Conservation (phyloP, 2,113 vertebrate genomes). For the western clawed frog (Xenopus tropicalis) region DNA sequence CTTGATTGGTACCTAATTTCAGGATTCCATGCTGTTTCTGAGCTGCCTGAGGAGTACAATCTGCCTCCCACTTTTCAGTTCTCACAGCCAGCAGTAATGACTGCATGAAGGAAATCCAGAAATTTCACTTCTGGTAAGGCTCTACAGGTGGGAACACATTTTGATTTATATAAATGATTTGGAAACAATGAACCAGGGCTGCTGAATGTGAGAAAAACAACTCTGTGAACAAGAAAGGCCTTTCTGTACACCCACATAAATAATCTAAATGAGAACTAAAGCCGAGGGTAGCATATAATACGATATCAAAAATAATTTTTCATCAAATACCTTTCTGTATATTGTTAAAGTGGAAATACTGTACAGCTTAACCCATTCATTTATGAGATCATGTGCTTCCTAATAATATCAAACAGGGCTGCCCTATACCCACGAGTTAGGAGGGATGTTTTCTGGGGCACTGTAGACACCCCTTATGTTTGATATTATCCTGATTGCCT, state of each 20-base stretch:
- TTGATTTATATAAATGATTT: slow-evolving; percentile 9
- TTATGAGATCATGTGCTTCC: too few relatives aligned
- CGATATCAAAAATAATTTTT: neutral
- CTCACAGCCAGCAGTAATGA: slow-evolving; percentile 39
- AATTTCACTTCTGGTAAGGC: slow-evolving; percentile 1
- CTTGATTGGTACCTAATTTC: neutral
- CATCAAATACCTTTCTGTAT: too few relatives aligned
- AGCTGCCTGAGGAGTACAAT: neutral
- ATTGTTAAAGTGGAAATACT: too few relatives aligned
- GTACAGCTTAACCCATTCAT: too few relatives aligned
- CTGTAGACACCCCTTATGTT: too few relatives aligned
- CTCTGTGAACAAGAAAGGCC: neutral
- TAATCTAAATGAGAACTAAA: neutral
- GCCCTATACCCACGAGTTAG: too few relatives aligned
- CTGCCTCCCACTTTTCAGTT: slow-evolving; percentile 33
- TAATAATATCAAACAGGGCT: too few relatives aligned
- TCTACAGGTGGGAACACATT: slow-evolving; percentile 13
- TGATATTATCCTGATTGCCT: too few relatives aligned
- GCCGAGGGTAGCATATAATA: neutral
- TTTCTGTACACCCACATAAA: slow-evolving; percentile 3
- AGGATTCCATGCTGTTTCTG: neutral
- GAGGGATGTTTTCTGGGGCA: too few relatives aligned
- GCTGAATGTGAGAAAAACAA: slow-evolving; percentile 10
- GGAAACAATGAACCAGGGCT: slow-evolving; percentile 1
- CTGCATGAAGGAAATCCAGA: slow-evolving; percentile 24